Base-by-base conservation (phyloP, 30 jellyfish, hydroid and myxozoan species). In the Chrysaora quinquecirrha region DNA sequence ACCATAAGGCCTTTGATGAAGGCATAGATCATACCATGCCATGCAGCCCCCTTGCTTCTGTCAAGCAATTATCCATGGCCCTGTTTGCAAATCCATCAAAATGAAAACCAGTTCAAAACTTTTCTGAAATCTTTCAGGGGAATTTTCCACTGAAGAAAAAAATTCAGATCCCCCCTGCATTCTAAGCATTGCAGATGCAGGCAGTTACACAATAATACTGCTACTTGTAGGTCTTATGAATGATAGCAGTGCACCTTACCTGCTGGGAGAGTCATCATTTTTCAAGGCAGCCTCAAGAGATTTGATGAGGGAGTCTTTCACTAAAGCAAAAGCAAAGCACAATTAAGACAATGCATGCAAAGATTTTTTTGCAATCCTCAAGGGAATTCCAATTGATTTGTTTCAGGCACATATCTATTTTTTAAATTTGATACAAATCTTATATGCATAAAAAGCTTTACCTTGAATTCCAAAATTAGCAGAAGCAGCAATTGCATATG, bases 191-290 rank as follows among this genome's bases (percentile, higher is more conserved):
- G n/a, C n/a, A n/a, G n/a, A n/a, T n/a, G n/a, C n/a, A n/a, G n/a
- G n/a, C n/a, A n/a, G n/a, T n/a, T n/a, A n/a, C n/a, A n/a, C n/a
- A n/a, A n/a, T n/a, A n/a, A 43, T 43, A 43, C 16, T 6, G 9
- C 16, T 43, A 43, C 16, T 16, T 43, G 58, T 43, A 43, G 12
- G 16, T 43, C 58, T 43, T 9, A 9, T 43, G 58, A 60, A 6
- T 20, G 23, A 25, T 21, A 21, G 72, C 21, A 4, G 23, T 4
- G 22, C 72, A 60, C 10, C 21, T 28, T 66, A 77, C 96, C 91
- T 85, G 66, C 95, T 87, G 0, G 98, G 98, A 16, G 96, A 50
- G 69, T 93, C 98, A 87, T 82, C 96, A 61, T 82, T 88, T 46
- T 78, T 86, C 35, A 76, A 71, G 29, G 95, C 94, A 6, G 56